Evolutionary conservation across 2,113 vertebrate species (phyloP).

Genomic region (Oncorhynchus nerka): DNA sequence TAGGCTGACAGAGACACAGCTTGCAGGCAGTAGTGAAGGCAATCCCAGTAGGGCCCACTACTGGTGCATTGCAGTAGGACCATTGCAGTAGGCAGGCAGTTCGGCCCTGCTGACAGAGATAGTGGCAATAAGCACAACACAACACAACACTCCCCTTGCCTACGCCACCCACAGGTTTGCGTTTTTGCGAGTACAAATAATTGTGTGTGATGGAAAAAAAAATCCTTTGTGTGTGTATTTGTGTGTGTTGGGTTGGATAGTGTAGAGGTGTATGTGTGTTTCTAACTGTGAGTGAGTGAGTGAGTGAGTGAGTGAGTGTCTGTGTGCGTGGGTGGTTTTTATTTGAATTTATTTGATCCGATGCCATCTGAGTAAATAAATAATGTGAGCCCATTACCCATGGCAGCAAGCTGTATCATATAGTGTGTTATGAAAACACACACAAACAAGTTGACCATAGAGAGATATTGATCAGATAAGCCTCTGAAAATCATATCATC

Average conservation of each 20-base stretch:
- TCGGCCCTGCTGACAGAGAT: slow-evolving; percentile 9
- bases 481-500: slow-evolving; percentile 22
- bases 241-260: no score
- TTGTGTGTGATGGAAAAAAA: no score
- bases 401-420: slow-evolving; percentile 30
- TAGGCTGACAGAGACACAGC: background rate
- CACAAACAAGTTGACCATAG: background rate
- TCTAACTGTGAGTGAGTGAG: slow-evolving; percentile 10
- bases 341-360: slow-evolving; percentile 15
- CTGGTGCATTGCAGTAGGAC: slow-evolving; percentile 17
- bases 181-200: background rate
- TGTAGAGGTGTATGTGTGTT: background rate
- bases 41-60: background rate
- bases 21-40: background rate
- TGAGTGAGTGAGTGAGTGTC: background rate
- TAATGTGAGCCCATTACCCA: slow-evolving; percentile 33
- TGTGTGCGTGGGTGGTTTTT: background rate
- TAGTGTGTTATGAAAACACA: background rate
- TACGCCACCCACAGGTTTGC: background rate
- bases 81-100: background rate
- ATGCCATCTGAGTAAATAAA: slow-evolving; percentile 39
- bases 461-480: background rate
- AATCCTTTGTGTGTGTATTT: no score
- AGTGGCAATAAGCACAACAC: slow-evolving; percentile 14
- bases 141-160: background rate